A percentile compares a stretch with the other conserved stretches of the same genome.
Evolutionary conservation across 1,140 invertebrate species (phyloP).

Genomic region (Euwallacea similis): DNA sequence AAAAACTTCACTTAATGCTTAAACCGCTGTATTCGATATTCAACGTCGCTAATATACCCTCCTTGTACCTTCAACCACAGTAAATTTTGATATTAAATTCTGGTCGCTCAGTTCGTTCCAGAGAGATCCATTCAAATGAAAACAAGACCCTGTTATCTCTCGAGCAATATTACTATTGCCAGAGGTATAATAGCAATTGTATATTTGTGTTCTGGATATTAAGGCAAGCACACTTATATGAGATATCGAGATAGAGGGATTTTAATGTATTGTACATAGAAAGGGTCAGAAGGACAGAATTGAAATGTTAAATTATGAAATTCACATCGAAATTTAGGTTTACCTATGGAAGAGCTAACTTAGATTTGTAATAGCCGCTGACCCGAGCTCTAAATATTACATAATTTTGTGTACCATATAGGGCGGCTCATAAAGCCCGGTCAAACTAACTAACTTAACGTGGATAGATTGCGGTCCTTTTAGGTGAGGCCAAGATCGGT

Average conservation of each 20-base stretch:
- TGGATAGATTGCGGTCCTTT: no score
- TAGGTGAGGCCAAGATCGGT: no score
- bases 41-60: conserved; percentile 13
- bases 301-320: background rate
- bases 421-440: no score
- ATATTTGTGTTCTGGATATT: conserved; percentile 23
- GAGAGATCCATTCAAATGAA: conserved; percentile 26
- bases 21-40: background rate
- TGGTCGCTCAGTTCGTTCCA: conserved; percentile 21
- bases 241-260: conserved; percentile 10
- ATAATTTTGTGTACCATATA: no score
- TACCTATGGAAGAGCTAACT: no score
- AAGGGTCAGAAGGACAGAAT: background rate
- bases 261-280: conserved; percentile 12
- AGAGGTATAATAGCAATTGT: conserved; percentile 24
- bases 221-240: conserved; percentile 11
- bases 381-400: no score
- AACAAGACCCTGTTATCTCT: conserved; percentile 20
- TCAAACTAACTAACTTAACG: no score
- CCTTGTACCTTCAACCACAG: conserved; percentile 23
- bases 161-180: conserved; percentile 27
- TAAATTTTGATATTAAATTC: conserved; percentile 27
- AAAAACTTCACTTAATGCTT: background rate
- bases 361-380: no score
- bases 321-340: background rate